Evolutionary conservation across 2,888 invertebrate genomes (phyloP).

Genomic region (Achlya flavicornis): DNA sequence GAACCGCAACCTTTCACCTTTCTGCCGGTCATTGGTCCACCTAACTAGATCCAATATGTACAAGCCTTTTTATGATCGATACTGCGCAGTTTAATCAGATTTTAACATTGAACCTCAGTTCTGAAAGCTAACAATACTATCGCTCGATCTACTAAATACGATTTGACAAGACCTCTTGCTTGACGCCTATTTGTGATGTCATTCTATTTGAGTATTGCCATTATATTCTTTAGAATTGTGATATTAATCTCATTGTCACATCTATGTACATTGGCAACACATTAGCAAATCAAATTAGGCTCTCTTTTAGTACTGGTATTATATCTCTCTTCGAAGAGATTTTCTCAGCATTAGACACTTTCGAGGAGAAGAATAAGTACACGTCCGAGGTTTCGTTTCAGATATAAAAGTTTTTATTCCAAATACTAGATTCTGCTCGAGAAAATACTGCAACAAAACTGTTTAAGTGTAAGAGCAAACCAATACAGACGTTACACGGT

Average conservation of each 20-base stretch:
- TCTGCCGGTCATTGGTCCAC: no score
- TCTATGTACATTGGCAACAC: no score
- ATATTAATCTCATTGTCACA: no score
- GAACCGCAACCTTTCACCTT: no score
- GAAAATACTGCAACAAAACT: background rate
- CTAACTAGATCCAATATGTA: no score
- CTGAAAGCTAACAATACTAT: background rate
- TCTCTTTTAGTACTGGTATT: no score
- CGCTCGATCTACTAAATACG: background rate
- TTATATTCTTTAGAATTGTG: background rate
- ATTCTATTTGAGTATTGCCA: background rate
- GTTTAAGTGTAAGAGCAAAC: background rate
- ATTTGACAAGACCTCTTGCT: background rate
- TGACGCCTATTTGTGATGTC: background rate
- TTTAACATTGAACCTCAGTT: background rate
- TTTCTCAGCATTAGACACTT: no score
- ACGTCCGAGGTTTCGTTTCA: no score
- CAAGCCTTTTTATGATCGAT: background rate
- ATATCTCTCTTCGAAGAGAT: no score
- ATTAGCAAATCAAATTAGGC: no score
- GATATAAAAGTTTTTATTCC: no score
- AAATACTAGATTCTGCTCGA: background rate
- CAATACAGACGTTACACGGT: conserved; percentile 26
- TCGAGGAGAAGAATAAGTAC: no score
- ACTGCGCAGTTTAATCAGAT: background rate